Base-by-base conservation (phyloP, 2,797 vertebrate genomes). In the Margarornis squamiger region DNA sequence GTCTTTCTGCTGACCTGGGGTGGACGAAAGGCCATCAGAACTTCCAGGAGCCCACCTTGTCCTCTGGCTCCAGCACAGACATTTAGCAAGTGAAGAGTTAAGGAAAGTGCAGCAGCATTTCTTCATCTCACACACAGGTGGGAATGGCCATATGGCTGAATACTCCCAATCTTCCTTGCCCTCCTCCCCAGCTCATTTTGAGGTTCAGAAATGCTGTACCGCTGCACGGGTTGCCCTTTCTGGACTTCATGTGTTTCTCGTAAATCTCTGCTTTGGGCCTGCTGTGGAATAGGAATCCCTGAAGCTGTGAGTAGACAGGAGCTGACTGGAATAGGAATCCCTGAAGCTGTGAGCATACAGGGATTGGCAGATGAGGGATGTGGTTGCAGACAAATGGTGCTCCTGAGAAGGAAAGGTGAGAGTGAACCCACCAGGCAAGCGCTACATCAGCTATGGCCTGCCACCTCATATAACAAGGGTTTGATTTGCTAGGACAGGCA, bases 401-500 rank as follows among this genome's bases (percentile, higher is more conserved):
- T 74, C 22, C 65, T 51, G 62, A 89, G 84, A 92, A 87, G 65
- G 45, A 86, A 23, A 19, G 54, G 5, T 68, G 54, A 78, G 36
- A 10, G 20, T 66, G 30, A 70, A 41, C 18, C 21, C 15, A 22
- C 17, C 48, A 65, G 54, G 27, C 45, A 74, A 49, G 26, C 12
- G 12, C 61, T 89, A 5, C 30, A 43, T 63, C 75, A 68, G n/a
- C 52, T 63, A 36, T 58, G 27, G 41, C 41, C 59, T 5, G 9
- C 21, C 46, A 52, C 65, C 18, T 74, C 22, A 2, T 45, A 14
- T 54, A 77, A 38, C 20, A 48, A 55, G 16, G 54, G 6, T 39
- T 32, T 68, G 75, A 93, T 86, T 93, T 92, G 20, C 61, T 74
- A 68, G 39, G 41, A 75, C n/a, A 77, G 27, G 46, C 75, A 83